Conservation (phyloP, 2,888 invertebrate genomes). For the Lycocerus yunnanus region DNA sequence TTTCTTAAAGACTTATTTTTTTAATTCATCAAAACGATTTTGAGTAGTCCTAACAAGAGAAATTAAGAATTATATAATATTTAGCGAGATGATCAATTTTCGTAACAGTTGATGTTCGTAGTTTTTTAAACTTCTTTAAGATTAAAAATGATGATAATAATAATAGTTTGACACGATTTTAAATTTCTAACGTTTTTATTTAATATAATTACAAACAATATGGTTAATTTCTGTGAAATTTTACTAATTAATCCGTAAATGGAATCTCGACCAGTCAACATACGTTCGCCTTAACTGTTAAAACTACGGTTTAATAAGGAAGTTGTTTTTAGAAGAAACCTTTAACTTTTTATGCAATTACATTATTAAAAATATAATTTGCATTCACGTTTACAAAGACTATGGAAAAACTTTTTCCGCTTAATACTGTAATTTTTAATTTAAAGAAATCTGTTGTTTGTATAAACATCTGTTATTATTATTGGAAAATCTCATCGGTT, state of each 20-base stretch:
- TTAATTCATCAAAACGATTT: not conserved
- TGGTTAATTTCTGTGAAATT: not conserved
- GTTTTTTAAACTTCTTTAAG: not conserved
- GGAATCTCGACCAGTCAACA: not conserved
- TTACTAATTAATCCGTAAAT: not conserved
- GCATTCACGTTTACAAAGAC: not conserved
- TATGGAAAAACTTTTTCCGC: too few relatives aligned
- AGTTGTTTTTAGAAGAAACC: not conserved
- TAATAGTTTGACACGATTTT: not conserved
- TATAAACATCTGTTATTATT: too few relatives aligned
- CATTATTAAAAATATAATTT: not conserved
- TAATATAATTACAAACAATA: not conserved
- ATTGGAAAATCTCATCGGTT: too few relatives aligned
- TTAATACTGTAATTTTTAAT: too few relatives aligned
- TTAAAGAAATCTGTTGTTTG: too few relatives aligned
- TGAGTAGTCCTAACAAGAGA: not conserved
- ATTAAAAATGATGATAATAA: not conserved
- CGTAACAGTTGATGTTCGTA: not conserved
- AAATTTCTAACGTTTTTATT: not conserved
- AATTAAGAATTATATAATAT: not conserved
- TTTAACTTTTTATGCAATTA: not conserved
- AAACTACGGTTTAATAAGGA: not conserved
- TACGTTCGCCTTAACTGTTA: not conserved
- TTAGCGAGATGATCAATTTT: not conserved
- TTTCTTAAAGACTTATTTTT: not conserved